Evolutionary conservation across 2,113 vertebrate genomes (phyloP).

Genomic region (Forbesichthys agassizii): DNA sequence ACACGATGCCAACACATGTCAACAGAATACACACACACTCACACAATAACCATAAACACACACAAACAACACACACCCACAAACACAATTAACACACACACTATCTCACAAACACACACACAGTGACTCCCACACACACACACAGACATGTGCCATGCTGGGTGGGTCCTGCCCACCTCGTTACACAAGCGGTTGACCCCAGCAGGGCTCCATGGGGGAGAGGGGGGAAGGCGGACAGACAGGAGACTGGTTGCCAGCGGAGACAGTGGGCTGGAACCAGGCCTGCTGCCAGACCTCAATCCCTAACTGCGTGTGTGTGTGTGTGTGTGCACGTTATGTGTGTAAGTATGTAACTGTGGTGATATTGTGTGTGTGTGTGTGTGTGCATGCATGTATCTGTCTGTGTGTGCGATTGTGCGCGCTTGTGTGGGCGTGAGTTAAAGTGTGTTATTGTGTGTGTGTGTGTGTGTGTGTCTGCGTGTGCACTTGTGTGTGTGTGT

Average conservation of each 20-base stretch:
- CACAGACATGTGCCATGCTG: conserved; percentile 69
- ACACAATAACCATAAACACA: neutral
- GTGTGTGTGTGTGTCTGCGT: neutral
- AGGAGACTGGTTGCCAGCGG: neutral
- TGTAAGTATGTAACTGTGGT: neutral
- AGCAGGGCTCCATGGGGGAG: conserved; percentile 83
- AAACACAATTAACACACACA: no score
- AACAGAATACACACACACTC: conserved; percentile 17
- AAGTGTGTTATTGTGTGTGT: neutral
- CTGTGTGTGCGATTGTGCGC: neutral
- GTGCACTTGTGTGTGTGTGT: neutral
- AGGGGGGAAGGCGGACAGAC: conserved; percentile 2
- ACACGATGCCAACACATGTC: no score
- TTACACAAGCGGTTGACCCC: conserved; percentile 90
- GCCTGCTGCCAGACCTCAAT: conserved; percentile 48
- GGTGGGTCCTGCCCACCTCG: conserved; percentile 84
- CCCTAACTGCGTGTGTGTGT: conserved; percentile 23
- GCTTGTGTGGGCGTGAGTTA: neutral
- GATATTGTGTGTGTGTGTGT: neutral
- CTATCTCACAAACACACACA: neutral
- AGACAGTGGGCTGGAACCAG: conserved; percentile 36
- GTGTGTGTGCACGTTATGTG: neutral
- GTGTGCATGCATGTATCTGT: neutral
- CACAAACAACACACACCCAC: no score
- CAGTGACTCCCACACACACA: conserved; percentile 2